A percentile compares a stretch with the other conserved stretches of the same genome.
Evolutionary conservation across 2,797 vertebrate species (phyloP).

Genomic region (Brachymystax lenok): DNA sequence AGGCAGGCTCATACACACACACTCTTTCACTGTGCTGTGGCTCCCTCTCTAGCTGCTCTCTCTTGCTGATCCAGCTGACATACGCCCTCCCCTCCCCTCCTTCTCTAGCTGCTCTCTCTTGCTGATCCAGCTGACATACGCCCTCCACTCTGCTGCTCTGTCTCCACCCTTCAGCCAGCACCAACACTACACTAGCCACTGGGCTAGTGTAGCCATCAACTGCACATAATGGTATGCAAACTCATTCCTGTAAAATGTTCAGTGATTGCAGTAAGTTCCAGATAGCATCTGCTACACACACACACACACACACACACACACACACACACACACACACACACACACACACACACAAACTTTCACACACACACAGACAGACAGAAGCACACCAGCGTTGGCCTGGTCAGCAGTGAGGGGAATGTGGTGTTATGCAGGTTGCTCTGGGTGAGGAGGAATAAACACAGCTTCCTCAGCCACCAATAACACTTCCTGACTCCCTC

Average conservation of each 20-base stretch:
- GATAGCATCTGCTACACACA: not conserved
- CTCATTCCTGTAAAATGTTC: not conserved
- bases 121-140: slow-evolving; percentile 62
- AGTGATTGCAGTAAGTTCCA: not conserved
- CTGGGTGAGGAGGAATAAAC: slow-evolving; percentile 46
- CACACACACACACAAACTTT: no score
- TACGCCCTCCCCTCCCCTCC: slow-evolving; percentile 53
- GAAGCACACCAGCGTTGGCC: no score
- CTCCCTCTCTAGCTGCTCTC: slow-evolving; percentile 34
- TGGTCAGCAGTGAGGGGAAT: slow-evolving; percentile 13
- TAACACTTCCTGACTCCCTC: slow-evolving; percentile 46
- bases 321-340: no score
- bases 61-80: slow-evolving; percentile 57
- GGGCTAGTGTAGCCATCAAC: no score
- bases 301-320: no score
- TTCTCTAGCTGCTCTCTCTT: slow-evolving; percentile 15
- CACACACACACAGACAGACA: no score
- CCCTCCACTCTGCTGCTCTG: no score
- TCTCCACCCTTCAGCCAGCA: no score
- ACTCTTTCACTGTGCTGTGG: slow-evolving; percentile 18
- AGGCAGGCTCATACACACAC: slow-evolving; percentile 17
- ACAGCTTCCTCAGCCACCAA: slow-evolving; percentile 59
- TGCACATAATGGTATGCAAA: no score
- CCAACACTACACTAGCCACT: no score
- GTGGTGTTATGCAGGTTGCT: slow-evolving; percentile 27